A percentile compares a stretch with the other conserved stretches of the same genome.
These are phyloP conservation scores for Lepidotrigona ventralis DNA, from an alignment of 1,140 invertebrate species.

Conservation along the genomic window DNA sequence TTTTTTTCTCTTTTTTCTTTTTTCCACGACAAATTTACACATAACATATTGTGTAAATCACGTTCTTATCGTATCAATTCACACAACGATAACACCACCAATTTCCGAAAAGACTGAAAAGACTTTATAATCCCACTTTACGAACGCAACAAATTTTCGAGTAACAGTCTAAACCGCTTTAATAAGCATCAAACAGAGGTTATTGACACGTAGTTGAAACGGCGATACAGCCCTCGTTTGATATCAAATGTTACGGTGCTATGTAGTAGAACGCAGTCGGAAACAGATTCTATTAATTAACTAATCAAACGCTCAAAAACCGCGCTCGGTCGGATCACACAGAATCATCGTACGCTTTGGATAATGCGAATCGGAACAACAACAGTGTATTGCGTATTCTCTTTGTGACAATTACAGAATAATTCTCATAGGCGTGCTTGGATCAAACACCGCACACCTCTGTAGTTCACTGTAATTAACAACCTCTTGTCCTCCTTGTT, in stretches of 20 bases:
- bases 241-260: neutral
- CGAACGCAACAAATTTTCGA: neutral
- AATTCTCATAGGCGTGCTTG: neutral
- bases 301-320: slow-evolving; percentile 40
- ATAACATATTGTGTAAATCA: neutral
- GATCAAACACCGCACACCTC: slow-evolving; percentile 25
- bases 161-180: neutral
- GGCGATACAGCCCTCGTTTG: neutral
- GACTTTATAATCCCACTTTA: neutral
- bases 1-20: too few species aligned
- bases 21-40: neutral
- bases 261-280: neutral
- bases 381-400: slow-evolving; percentile 12
- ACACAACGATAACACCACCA: neutral
- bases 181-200: neutral
- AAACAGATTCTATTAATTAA: slow-evolving; percentile 46
- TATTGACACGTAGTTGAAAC: neutral
- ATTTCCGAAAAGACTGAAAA: neutral
- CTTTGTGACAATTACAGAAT: slow-evolving; percentile 31
- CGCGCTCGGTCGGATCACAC: neutral
- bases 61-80: neutral
- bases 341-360: neutral
- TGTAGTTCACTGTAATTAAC: slow-evolving; percentile 17
- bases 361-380: slow-evolving; percentile 22
- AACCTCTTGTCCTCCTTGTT: neutral